Base-by-base conservation (phyloP, 92 coral and sea anemone species). In the Palythoa grandiflora region DNA sequence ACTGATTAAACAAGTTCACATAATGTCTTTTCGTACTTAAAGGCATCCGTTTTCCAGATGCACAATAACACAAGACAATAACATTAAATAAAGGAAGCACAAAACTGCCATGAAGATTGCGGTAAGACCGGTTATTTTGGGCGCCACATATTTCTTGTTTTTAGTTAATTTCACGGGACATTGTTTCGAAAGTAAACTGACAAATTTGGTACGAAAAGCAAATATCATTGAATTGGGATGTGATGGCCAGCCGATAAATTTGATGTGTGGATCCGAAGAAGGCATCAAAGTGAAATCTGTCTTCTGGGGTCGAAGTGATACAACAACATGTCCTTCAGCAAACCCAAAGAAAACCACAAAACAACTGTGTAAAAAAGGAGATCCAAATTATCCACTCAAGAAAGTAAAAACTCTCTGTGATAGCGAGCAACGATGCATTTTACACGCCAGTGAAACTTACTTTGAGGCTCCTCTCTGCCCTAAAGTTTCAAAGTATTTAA, bases 301-400 rank as follows among this genome's bases (percentile, higher is more conserved):
- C 9, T 95, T 97, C 90, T 97, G 99, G 99, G 99, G 99, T 17
- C 91, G 99, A 72, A 93, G 90, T 78, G 98, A 93, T 77, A 84
- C 93, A 59, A 92, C 79, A 68, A 89, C 96, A 28, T 96, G 99
- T 83, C 83, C 93, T 70, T 89, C 93, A 52, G 13, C 20, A 40
- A 86, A 88, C 52, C 60, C 93, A 35, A 80, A 72, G 59, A 89
- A 86, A 48, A 90, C 90, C 21, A 70, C 86, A 54, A 87, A 95
- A 65, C 78, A 86, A 70, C 53, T 92, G 1, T 95, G 99, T 80
- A 81, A 88, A 39, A 81, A 95, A 39, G 40, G 85, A n/a, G 85
- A 95, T 55, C 89, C 94, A 6, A 86, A 39, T 21, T 93, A 94
- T 52, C 93, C 96, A 5, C 78, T 88, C 65, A 88, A 68, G 36